Evolutionary conservation across 2,888 invertebrate genomes (phyloP), one percentile per base, ranked within the genome.

Genomic region (Microctonus brassicae): DNA sequence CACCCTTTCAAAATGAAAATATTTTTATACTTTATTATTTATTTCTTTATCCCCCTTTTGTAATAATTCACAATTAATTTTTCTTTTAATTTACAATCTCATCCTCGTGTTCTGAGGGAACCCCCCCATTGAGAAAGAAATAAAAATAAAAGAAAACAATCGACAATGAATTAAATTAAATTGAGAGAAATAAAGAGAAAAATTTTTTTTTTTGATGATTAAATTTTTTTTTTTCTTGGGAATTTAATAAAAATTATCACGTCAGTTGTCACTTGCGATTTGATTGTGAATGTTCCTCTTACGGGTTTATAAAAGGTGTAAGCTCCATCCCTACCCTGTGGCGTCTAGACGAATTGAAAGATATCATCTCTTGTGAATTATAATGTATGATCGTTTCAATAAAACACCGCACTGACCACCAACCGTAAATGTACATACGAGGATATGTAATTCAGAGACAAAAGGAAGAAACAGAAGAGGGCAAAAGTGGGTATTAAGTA

Each of bases 301-400:
- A 78, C 81, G 79, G 77, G 80, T 85, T 83, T 84, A 85, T 85
- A 84, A 83, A 83, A 81, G 82, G 47, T 47, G 17, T 47, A 80
- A 53, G 39, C 24, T 29, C 20, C 79, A 82, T 82, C 83, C 83
- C 83, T 78, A 82, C 83, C 79, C 79, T 77, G 77, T 76, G 6
- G 7, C 78, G 86, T 86, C 86, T 86, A 86, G 85, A 86, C 85
- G 85, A 85, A 82, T 83, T 82, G 81, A 74, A 80, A 85, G 85
- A 86, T 86, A 85, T 82, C 79, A 86, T 86, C 85, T 85, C 29
- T n/a, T 77, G 79, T 83, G 84, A 84, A 85, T 85, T 83, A 83
- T 86, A 86, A 86, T 85, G 82, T 84, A n/a, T n/a, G n/a, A 86
- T 85, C 84, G 80, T 79, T 81, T 82, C 81, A 81, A 84, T 85